Percentiles rank a stretch among this genome's conserved stretches.
These are phyloP conservation scores for Thyatira batis DNA, from an alignment of 2,888 invertebrate species.

Conservation along the genomic window DNA sequence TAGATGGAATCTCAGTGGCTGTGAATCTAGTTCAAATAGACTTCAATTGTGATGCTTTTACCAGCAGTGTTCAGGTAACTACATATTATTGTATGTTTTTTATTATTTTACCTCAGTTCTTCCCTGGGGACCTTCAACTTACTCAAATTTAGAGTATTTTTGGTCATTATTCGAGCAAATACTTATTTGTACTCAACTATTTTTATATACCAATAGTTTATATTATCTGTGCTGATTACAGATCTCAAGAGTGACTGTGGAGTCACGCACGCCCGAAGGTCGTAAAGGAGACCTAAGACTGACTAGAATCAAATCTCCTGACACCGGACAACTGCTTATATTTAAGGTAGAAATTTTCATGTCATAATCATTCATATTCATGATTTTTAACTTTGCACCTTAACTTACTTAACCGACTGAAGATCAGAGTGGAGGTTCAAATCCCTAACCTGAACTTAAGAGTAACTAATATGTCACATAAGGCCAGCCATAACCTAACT, in stretches of 20 bases:
- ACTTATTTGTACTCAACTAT: too few relatives aligned
- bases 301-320: conserved; percentile 95
- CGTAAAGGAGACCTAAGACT: conserved; percentile 92
- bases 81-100: conserved; percentile 4
- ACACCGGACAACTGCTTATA: conserved; percentile 94
- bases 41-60: conserved; percentile 97
- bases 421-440: too few relatives aligned
- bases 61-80: conserved; percentile 96
- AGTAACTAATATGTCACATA: too few relatives aligned
- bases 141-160: too few relatives aligned
- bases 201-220: too few relatives aligned
- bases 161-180: too few relatives aligned
- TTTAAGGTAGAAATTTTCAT: conserved; percentile 86
- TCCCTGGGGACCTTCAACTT: too few relatives aligned
- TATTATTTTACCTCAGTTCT: too few relatives aligned
- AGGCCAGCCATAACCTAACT: too few relatives aligned
- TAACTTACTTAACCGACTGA: too few relatives aligned
- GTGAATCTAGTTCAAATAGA: conserved; percentile 97
- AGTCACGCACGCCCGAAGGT: conserved; percentile 97
- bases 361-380: background rate
- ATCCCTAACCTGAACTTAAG: too few relatives aligned
- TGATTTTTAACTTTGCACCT: too few relatives aligned
- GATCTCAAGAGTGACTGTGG: conserved; percentile 96
- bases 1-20: conserved; percentile 98
- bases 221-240: conserved; percentile 54